Base-by-base conservation (phyloP, 2,113 vertebrate genomes). In the Zosterops borbonicus region DNA sequence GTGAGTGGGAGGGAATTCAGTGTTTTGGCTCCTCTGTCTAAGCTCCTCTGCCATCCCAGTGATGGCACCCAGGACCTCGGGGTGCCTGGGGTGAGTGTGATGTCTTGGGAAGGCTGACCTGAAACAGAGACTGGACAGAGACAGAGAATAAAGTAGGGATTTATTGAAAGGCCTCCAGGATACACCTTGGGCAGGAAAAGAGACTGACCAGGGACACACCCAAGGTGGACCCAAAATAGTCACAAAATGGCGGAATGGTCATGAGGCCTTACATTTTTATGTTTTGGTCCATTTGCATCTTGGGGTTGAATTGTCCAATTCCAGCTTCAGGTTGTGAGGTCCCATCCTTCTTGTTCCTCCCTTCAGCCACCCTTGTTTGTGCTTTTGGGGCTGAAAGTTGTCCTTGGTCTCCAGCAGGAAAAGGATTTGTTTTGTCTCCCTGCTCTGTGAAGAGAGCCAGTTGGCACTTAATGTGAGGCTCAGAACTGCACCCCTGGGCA, bases 31-130 rank as follows among this genome's bases (percentile, higher is more conserved):
- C 39, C 44, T 84, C 47, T 6, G 2, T 14, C 20, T 28, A 9
- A 62, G 24, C 31, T 62, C 28, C 64, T 0, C 3, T 18, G 19
- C 0, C n/a, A 15, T 13, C 19, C 29, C 0, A 0, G 0, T 13
- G 68, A 22, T 33, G 37, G 29, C 24, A 58, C 28, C 47, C 52
- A 59, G 77, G 25, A 33, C 27, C 8, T 44, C 4, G 23, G 2
- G 4, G 55, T 50, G 52, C 28, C 58, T 3, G 1, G 6, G 9
- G 14, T 12, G 14, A 87, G 29, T 35, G 9, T 17, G 58, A 24
- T 59, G n/a, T 22, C n/a, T 59, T 35, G n/a, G 56, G 56, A 35
- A 59, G 56, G 56, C 56, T 59, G 56, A 35, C 2, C 56, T 59
- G 58, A 3, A 35, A 35, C 56, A 35, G 56, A 58, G 56, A 23